A percentile compares a stretch with the other conserved stretches of the same genome.
Evolutionary conservation across 2,888 invertebrate genomes (phyloP).

Genomic region (Lasioglossum leucozonium): DNA sequence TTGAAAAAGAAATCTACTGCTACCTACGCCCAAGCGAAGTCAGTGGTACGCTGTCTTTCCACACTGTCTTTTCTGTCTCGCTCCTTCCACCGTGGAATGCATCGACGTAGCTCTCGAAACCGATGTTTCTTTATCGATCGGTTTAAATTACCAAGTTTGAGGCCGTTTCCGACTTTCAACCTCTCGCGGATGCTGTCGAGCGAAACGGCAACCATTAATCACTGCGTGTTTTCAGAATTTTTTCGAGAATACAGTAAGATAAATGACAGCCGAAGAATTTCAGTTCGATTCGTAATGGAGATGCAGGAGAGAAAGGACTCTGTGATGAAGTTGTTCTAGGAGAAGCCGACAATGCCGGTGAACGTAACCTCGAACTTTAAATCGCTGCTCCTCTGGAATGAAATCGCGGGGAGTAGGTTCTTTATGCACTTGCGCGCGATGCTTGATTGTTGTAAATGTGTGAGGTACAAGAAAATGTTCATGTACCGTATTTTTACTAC

Average conservation of each 20-base stretch:
- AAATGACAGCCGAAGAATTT: background rate
- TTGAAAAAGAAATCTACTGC: constrained; percentile 58
- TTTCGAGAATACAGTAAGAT: background rate
- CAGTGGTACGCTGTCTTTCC: constrained; percentile 25
- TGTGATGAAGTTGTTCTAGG: constrained; percentile 4
- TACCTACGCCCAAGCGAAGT: constrained; percentile 23
- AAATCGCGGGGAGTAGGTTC: background rate
- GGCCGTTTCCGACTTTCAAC: background rate
- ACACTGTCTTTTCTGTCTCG: background rate
- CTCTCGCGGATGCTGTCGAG: background rate
- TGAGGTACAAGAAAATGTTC: background rate
- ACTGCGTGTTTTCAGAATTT: background rate
- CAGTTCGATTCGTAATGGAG: background rate
- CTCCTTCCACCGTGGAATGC: constrained; percentile 5
- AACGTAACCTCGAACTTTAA: constrained; percentile 11
- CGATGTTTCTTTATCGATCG: constrained; percentile 22
- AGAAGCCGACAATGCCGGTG: background rate
- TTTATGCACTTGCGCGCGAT: background rate
- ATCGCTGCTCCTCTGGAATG: background rate
- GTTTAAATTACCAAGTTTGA: constrained; percentile 5
- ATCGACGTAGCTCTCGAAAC: constrained; percentile 22
- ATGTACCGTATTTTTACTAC: background rate
- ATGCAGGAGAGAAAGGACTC: background rate
- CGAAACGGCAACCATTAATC: background rate
- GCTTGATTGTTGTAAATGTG: background rate